A percentile compares a stretch with the other conserved stretches of the same genome.
Conservation (phyloP, 30 jellyfish, hydroid and myxozoan species). For the Aurelia sp. region DNA sequence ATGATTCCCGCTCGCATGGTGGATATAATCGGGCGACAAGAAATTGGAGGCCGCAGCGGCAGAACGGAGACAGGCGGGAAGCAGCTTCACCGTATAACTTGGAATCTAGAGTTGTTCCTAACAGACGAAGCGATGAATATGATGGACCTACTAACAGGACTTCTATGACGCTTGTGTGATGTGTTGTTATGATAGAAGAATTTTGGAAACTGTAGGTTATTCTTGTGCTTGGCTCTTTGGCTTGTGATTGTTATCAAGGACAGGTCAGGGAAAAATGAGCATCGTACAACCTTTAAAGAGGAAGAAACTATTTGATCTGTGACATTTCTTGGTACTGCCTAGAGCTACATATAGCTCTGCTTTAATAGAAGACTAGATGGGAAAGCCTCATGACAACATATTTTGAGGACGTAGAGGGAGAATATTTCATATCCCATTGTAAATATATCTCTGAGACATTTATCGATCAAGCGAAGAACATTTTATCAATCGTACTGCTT, state of each 20-base stretch:
- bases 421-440: neutral
- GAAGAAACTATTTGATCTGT: too few species aligned
- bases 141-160: constrained; percentile 71
- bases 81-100: constrained; percentile 32
- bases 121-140: constrained; percentile 50
- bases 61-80: constrained; percentile 57
- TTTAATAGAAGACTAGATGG: too few species aligned
- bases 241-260: neutral
- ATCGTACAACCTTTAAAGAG: too few species aligned
- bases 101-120: constrained; percentile 48
- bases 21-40: constrained; percentile 62
- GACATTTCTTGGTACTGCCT: too few species aligned
- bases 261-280: too few species aligned
- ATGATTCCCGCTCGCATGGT: constrained; percentile 57
- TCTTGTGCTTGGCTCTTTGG: neutral
- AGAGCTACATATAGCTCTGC: too few species aligned
- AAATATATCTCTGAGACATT: neutral
- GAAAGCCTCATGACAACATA: too few species aligned
- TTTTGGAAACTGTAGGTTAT: neutral
- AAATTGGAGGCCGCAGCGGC: constrained; percentile 77
- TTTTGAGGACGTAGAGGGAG: too few species aligned
- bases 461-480: neutral
- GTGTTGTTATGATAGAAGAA: neutral
- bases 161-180: constrained; percentile 74
- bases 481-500: neutral